A percentile compares a stretch with the other conserved stretches of the same genome.
Conservation (phyloP, 23 tunicate species). For the Ciona savignyi region DNA sequence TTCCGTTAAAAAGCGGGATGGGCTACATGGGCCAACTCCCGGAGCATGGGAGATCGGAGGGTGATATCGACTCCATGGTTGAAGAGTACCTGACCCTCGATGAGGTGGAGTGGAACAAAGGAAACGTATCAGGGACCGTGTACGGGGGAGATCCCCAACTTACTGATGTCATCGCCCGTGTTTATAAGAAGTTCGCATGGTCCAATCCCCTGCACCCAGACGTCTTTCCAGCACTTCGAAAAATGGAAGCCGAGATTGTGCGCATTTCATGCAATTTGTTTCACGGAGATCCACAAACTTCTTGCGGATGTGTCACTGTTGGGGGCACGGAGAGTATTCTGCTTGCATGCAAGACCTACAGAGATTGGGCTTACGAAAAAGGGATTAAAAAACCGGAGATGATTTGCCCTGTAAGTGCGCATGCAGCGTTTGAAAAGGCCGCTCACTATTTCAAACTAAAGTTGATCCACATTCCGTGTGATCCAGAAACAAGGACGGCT, state of each 20-base stretch:
- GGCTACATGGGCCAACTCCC: constrained; percentile 41
- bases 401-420: constrained; percentile 84
- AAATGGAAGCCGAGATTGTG: constrained; percentile 98
- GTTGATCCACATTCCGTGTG: constrained; percentile 58
- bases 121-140: constrained; percentile 86
- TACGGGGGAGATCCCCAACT: constrained; percentile 59
- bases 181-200: constrained; percentile 82
- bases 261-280: constrained; percentile 79
- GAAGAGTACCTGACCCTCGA: constrained; percentile 67
- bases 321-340: constrained; percentile 94
- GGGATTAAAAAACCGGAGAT: constrained; percentile 90
- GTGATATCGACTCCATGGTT: constrained; percentile 18
- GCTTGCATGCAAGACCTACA: constrained; percentile 69
- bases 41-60: constrained; percentile 10
- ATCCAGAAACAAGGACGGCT: constrained; percentile 57
- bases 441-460: constrained; percentile 70
- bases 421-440: constrained; percentile 98
- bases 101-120: constrained; percentile 63
- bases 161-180: constrained; percentile 41
- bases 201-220: constrained; percentile 94
- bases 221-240: constrained; percentile 77
- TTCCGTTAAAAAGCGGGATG: constrained; percentile 57
- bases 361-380: constrained; percentile 83
- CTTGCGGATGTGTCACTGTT: constrained; percentile 79
- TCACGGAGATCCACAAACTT: constrained; percentile 61